Percentiles rank a stretch among this genome's conserved stretches.
Conservation (phyloP, 2,797 vertebrate species). For the Psittacula derbiana region DNA sequence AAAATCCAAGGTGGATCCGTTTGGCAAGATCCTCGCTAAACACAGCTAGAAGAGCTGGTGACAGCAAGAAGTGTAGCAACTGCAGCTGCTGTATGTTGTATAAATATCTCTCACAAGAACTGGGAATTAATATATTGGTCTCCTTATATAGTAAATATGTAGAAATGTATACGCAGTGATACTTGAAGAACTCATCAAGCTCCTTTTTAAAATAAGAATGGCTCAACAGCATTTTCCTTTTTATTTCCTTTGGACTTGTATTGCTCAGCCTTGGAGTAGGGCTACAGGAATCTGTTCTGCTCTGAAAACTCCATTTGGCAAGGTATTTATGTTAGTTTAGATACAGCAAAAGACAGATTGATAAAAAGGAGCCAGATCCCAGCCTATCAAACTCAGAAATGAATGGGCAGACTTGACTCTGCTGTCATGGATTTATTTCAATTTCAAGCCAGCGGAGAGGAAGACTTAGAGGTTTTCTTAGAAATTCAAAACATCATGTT, state of each 20-base stretch:
- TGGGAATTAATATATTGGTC: background rate
- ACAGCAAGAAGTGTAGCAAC: background rate
- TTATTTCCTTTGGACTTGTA: background rate
- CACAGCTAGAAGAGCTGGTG: background rate
- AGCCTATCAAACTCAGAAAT: background rate
- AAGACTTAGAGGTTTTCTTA: background rate
- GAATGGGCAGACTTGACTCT: background rate
- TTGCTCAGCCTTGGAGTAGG: background rate
- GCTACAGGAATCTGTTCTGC: background rate
- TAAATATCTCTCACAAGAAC: background rate
- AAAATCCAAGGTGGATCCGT: background rate
- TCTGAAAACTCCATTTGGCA: background rate
- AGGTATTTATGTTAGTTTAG: background rate
- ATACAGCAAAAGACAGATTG: background rate
- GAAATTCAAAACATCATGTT: background rate
- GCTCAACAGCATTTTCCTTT: rapidly evolving
- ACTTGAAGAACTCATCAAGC: background rate
- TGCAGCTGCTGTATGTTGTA: background rate
- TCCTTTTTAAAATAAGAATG: background rate
- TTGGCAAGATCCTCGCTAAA: background rate
- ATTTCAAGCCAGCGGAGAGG: background rate
- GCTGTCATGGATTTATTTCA: background rate
- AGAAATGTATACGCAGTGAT: background rate
- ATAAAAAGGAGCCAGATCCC: background rate
- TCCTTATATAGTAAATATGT: background rate